Percentiles rank a stretch among this genome's conserved stretches.
These are phyloP conservation scores for Acrossocheilus fasciatus DNA, from an alignment of 2,797 vertebrate species.

Conservation along the genomic window DNA sequence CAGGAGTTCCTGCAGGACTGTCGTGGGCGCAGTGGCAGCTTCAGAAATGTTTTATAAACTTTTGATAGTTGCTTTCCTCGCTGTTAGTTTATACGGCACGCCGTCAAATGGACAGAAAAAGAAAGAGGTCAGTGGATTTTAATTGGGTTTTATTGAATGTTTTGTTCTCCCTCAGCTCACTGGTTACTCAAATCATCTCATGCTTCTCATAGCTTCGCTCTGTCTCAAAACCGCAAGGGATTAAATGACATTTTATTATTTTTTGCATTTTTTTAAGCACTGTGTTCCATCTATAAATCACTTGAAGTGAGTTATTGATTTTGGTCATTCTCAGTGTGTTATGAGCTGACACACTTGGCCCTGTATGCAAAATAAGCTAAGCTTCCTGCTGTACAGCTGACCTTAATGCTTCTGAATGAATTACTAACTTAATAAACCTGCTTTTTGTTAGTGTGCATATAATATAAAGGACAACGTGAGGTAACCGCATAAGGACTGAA, in stretches of 20 bases:
- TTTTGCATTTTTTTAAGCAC: no score
- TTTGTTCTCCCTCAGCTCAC: neutral
- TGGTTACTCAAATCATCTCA: neutral
- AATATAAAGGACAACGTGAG: neutral
- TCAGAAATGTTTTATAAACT: slow-evolving; percentile 74
- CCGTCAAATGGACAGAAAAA: slow-evolving; percentile 74
- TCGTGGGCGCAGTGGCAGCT: slow-evolving; percentile 5
- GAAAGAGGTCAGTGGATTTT: slow-evolving; percentile 73
- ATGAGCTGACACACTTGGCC: neutral
- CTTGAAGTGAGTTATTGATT: neutral
- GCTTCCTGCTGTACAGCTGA: slow-evolving; percentile 19
- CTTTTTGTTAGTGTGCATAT: neutral
- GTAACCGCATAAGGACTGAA: neutral
- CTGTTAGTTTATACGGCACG: slow-evolving; percentile 54
- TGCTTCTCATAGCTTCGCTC: neutral
- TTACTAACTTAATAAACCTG: neutral
- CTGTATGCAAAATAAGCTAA: slow-evolving; percentile 22
- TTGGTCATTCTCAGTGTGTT: no score
- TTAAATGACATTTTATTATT: neutral
- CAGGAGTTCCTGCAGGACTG: slow-evolving; percentile 56
- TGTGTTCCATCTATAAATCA: neutral
- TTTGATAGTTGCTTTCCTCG: slow-evolving; percentile 61
- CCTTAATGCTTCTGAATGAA: neutral
- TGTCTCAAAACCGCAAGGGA: no score
- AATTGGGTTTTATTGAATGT: no score